These are phyloP conservation scores for Panurus biarmicus DNA, from an alignment of 2,113 vertebrate genomes.

Conservation along the genomic window DNA sequence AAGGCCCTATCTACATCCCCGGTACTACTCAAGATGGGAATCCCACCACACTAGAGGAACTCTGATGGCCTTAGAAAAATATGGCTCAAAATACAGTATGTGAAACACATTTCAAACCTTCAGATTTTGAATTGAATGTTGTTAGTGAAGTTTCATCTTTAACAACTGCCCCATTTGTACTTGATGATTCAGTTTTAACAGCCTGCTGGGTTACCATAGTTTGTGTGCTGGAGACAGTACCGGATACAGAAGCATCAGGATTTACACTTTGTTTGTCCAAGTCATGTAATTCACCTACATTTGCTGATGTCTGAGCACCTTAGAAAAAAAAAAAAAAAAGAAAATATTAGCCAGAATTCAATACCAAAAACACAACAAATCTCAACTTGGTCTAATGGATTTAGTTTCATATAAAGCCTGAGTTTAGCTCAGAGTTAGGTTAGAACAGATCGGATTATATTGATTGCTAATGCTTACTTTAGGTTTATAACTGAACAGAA, in stretches of 20 bases:
- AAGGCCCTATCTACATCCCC: not conserved
- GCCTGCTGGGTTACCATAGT: conserved; percentile 74
- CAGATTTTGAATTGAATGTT: conserved; percentile 74
- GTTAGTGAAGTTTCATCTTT: conserved; percentile 78
- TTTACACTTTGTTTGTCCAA: conserved; percentile 71
- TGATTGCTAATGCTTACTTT: not conserved
- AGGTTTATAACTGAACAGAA: not conserved
- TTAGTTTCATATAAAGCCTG: not conserved
- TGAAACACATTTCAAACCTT: conserved; percentile 77
- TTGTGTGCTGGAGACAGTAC: conserved; percentile 68
- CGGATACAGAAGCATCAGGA: conserved; percentile 67
- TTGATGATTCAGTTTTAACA: conserved; percentile 77
- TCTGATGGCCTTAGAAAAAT: conserved; percentile 60
- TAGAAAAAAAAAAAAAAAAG: not conserved
- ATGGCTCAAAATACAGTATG: conserved; percentile 72
- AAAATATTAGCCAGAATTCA: conserved; percentile 18
- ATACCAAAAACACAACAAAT: not conserved
- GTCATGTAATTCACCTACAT: conserved; percentile 71
- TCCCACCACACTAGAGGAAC: conserved; percentile 37
- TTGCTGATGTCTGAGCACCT: conserved; percentile 72
- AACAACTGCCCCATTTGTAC: conserved; percentile 76
- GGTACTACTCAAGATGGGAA: conserved; percentile 26
- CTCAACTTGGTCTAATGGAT: not conserved
- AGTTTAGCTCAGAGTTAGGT: not conserved
- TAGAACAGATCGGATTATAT: not conserved